Base-by-base conservation (phyloP, 2,797 vertebrate genomes). In the Peromyscus nudipes region DNA sequence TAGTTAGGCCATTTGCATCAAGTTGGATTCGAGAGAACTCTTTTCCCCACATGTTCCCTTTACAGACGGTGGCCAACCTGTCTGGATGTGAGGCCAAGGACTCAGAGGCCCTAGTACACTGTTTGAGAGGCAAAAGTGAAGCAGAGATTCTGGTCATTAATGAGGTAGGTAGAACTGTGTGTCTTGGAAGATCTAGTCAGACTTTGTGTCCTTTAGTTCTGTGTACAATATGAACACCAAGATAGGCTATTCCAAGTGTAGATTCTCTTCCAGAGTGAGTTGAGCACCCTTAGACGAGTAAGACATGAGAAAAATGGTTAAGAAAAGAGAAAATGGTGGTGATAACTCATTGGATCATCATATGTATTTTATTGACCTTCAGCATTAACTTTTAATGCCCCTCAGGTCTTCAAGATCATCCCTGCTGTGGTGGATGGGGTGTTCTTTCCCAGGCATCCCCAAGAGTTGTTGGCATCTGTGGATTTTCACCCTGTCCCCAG, bases 361-460 rank as follows among this genome's bases (percentile, higher is more conserved):
- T 23, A 71, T 60, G 17, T 31, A 13, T 81, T 31, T n/a, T 9
- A 19, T 2, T 79, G 16, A 43, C 43, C n/a, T 75, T 60, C 11
- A 81, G 25, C 12, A 6, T 13, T 79, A 8, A 60, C 6, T 6
- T 69, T 55, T 21, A 46, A 23, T 81, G 23, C 23, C 11, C 1
- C 4, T n/a, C 46, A 88, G 84, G 40, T 57, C 10, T 23, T 93
- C 11, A 49, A 49, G 37, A 31, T 60, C 3, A 60, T 87, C 23
- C 64, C 92, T 46, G 62, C 8, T 13, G 75, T 80, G 52, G 83
- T 87, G 25, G 98, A 99, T 96, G 98, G 98, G 34, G 46, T 76
- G 12, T 98, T 98, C 96, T 85, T 99, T 67, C 97, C 89, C 76
- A 98, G 97, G 93, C 37, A 97, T 10, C 96, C 98, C 21, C 95